Evolutionary conservation across 2,113 vertebrate genomes (phyloP).

Genomic region (Columbina picui): DNA sequence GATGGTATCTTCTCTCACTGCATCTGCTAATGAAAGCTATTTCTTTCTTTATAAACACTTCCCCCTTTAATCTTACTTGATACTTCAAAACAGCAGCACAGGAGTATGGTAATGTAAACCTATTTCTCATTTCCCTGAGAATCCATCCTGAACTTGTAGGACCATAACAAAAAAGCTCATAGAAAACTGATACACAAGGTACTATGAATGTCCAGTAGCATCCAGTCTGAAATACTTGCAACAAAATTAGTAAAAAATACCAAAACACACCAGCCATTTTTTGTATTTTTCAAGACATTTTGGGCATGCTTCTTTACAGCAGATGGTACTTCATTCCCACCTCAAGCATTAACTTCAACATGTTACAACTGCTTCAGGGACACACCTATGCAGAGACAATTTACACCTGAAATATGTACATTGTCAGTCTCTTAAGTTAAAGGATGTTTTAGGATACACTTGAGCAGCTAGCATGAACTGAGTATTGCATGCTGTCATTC

Average conservation of each 20-base stretch:
- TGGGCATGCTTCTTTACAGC: background rate
- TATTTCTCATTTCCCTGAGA: background rate
- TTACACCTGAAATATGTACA: accelerated
- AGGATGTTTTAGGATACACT: background rate
- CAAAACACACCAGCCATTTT: background rate
- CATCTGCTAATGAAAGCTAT: background rate
- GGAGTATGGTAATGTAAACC: background rate
- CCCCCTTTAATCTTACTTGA: background rate
- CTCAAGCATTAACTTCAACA: background rate
- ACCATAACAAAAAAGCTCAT: background rate
- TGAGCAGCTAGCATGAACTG: background rate
- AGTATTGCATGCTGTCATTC: background rate
- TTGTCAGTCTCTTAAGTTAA: background rate
- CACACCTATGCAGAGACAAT: background rate
- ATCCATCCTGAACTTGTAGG: background rate
- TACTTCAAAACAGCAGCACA: background rate
- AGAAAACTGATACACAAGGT: background rate
- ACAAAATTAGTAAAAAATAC: background rate
- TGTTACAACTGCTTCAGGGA: background rate
- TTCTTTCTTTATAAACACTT: background rate
- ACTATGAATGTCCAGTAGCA: background rate
- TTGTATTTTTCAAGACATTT: background rate
- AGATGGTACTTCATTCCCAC: accelerated
- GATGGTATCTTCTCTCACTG: background rate
- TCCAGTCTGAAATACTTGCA: background rate